Evolutionary conservation across 2,113 vertebrate species (phyloP), one percentile per base, ranked within the genome.

Genomic region (Trematomus loennbergii): DNA sequence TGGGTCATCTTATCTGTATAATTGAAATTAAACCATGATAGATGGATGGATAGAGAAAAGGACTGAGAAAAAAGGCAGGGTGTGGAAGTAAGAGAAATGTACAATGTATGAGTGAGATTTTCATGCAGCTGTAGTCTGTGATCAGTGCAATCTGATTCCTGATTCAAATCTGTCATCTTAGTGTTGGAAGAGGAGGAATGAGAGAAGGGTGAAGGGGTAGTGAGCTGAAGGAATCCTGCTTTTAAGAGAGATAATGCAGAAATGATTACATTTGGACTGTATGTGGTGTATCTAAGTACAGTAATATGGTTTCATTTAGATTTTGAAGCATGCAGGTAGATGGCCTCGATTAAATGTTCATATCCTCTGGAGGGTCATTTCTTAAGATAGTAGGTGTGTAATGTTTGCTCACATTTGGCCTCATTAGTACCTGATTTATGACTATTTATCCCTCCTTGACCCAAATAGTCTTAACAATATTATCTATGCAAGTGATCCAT

Each of bases 401-500:
- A 69, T 17, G n/a, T 17, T n/a, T 22, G 64, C 54, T 70, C 71
- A 65, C 65, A 68, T 78, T 84, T 82, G 89, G 82, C 78, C 82
- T 84, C 72, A 53, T 89, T 87, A 84, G 54, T 18, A 46, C 4
- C 81, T 89, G 80, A 87, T 88, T 83, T 79, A 88, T 87, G 73
- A 69, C 80, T 55, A 46, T 82, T 87, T 89, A 75, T 82, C 54
- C 54, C 69, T 82, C 68, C 72, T 86, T 86, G 89, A 85, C 85
- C 87, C 62, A 87, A 33, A 80, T 82, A 82, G 58, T 65, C 59
- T 78, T 3, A 71, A 54, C 12, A 54, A 20, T 61, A 13, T 43
- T 52, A 43, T 43, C 16, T 13, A 8, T 50, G 60, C 3, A 43
- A n/a, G 17, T 43, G 67, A 48, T 25, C 17, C 17, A 12, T 36